Evolutionary conservation across 2,888 invertebrate species (phyloP), one percentile per base, ranked within the genome.

Genomic region (Stramonita haemastoma): DNA sequence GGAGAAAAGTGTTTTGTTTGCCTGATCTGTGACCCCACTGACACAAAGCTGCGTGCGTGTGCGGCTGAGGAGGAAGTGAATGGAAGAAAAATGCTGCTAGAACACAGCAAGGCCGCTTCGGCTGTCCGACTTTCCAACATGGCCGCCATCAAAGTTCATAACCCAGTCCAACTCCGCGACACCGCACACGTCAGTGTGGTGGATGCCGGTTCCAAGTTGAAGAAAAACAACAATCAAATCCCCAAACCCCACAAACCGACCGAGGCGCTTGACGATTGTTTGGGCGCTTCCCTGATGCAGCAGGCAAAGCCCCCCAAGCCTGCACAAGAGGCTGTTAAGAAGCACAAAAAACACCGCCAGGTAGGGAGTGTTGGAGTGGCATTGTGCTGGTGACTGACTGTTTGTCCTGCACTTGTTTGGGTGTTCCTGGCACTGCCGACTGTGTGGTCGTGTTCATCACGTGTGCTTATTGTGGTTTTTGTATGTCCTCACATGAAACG

Each of bases 341-440:
- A 91, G 56, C 91, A 91, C 86, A 87, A 90, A 70, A 91, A 90
- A 87, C 90, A 89, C 70, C 89, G 91, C 70, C 91, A 92, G 92
- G 92, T 92, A 92, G 91, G 92, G 29, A 77, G 22, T 22, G 26
- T 26, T 34, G 57, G 73, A 66, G 36, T 85, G 32, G 36, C n/a
- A 57, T 34, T 87, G 15, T 32, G 66, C n/a, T 46, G 8, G 60
- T 81, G 36, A 32, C 46, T 81, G 36, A 32, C 46, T 46, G 46
- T 46, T 46, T 46, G 46, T 46, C 46, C 8, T 46, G 46, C 46
- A 22, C n/a, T 60, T 22, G 86, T 84, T 8, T 85, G 85, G 86
- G 22, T 57, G 60, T 57, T n/a, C 29, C 66, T 56, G 32, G 46
- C 32, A 32, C 57, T 34, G 34, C 46, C 46, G 8, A 46, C 46